A percentile compares a stretch with the other conserved stretches of the same genome.
These are phyloP conservation scores for Laticauda laticaudata DNA, from an alignment of 2,113 vertebrate genomes.

Conservation along the genomic window DNA sequence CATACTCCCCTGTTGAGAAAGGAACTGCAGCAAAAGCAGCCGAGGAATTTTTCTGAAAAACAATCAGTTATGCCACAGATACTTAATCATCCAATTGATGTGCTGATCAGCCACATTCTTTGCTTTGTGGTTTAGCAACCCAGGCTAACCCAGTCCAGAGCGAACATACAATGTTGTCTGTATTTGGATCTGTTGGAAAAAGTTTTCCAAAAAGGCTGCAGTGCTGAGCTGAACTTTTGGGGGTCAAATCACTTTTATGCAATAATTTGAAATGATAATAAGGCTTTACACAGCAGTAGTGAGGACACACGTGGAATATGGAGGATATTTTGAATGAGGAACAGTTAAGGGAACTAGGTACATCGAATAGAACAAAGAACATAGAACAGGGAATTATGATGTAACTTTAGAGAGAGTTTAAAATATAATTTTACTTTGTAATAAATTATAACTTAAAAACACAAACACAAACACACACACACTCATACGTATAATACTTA, in stretches of 20 bases:
- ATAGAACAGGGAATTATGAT: no score
- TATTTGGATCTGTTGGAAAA: not conserved
- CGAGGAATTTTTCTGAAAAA: not conserved
- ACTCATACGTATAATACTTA: no score
- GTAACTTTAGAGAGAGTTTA: no score
- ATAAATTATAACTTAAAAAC: no score
- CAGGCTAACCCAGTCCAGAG: not conserved
- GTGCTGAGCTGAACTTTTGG: not conserved
- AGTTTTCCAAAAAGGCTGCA: not conserved
- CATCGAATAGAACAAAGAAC: no score
- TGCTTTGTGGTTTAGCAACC: not conserved
- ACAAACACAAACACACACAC: no score
- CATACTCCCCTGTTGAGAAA: not conserved
- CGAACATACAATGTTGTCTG: not conserved
- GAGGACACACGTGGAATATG: no score
- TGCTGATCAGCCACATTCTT: not conserved
- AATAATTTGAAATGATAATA: no score
- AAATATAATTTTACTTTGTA: no score
- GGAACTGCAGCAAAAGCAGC: constrained; percentile 26
- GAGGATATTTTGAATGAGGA: no score
- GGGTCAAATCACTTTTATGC: not conserved
- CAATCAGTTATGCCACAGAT: not conserved
- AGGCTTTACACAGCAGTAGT: no score
- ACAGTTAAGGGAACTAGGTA: no score
- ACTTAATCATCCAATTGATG: not conserved